phyloP scores from a whole-genome alignment of 2,888 invertebrate genomes.

The Phrixothrix hirtus region DNA sequence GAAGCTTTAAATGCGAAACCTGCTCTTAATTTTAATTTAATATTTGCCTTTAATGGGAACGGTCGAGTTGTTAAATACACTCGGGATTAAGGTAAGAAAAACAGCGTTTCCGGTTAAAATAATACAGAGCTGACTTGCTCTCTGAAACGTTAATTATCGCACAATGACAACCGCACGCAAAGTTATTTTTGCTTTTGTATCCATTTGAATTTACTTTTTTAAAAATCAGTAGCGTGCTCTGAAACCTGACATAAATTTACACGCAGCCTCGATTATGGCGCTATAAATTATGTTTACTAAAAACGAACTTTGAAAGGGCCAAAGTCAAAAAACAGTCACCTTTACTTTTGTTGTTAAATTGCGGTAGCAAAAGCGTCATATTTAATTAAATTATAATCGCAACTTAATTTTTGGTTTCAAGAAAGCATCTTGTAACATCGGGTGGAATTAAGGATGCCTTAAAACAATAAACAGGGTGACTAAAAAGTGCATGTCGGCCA shows the following conservation, averaged over 20 bases:
- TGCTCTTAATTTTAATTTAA: slow-evolving; percentile 1
- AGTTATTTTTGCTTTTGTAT: not conserved
- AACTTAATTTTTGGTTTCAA: no score
- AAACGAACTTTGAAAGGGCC: no score
- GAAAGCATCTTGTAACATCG: no score
- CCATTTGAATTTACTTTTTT: not conserved
- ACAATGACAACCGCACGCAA: slow-evolving; percentile 1
- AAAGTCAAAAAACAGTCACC: no score
- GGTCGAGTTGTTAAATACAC: slow-evolving; percentile 9
- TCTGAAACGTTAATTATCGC: slow-evolving; percentile 1
- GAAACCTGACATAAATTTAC: not conserved
- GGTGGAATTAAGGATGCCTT: no score
- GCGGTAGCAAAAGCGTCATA: no score
- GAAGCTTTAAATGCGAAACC: not conserved
- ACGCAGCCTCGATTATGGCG: not conserved
- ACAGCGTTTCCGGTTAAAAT: slow-evolving; percentile 2
- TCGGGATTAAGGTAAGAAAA: slow-evolving; percentile 8
- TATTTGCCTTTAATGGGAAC: slow-evolving; percentile 3
- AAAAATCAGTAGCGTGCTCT: not conserved
- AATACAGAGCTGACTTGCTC: not conserved
- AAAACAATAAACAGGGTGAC: no score
- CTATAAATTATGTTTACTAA: no score
- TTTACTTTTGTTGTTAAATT: no score
- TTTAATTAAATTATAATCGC: no score
- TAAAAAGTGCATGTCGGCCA: no score